A percentile compares a stretch with the other conserved stretches of the same genome.
Conservation (phyloP, 2,888 invertebrate species). For the Smittia sp. region DNA sequence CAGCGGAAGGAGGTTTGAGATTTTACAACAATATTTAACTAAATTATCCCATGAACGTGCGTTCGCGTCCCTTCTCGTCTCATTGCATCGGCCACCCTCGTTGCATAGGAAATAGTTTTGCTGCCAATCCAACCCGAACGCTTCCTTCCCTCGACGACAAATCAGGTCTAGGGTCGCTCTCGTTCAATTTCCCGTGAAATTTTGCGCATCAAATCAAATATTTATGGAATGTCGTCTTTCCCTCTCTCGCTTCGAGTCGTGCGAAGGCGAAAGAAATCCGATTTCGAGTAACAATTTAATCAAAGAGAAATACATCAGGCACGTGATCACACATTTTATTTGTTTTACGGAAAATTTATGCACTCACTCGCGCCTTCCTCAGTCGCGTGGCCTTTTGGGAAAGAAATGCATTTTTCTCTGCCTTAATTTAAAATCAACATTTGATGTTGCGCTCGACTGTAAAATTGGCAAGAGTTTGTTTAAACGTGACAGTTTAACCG, state of each 20-base stretch:
- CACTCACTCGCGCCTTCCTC: conserved; percentile 31
- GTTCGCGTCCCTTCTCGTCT: background rate
- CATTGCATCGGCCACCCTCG: background rate
- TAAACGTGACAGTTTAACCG: conserved; percentile 32
- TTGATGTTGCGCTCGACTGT: conserved; percentile 22
- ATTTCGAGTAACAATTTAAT: conserved; percentile 35
- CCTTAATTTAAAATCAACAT: conserved; percentile 37
- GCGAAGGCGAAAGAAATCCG: background rate
- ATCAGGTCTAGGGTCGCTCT: conserved; percentile 2
- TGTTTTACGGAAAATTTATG: conserved; percentile 35
- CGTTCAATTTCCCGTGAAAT: conserved; percentile 39
- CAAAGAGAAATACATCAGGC: conserved; percentile 31
- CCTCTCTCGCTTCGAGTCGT: background rate
- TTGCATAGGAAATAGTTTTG: conserved; percentile 14
- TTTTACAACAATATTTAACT: conserved; percentile 8
- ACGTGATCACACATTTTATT: conserved; percentile 41
- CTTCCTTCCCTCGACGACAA: background rate
- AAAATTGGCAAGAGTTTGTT: conserved; percentile 29
- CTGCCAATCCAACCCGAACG: background rate
- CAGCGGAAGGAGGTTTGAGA: background rate
- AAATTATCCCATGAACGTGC: conserved; percentile 22
- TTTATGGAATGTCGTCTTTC: conserved; percentile 31
- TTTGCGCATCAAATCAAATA: conserved; percentile 41
- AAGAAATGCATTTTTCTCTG: background rate
- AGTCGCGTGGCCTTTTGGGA: conserved; percentile 21